A percentile compares a stretch with the other conserved stretches of the same genome.
phyloP scores from a whole-genome alignment of 2,797 vertebrate species.

The Myotis findleyi region DNA sequence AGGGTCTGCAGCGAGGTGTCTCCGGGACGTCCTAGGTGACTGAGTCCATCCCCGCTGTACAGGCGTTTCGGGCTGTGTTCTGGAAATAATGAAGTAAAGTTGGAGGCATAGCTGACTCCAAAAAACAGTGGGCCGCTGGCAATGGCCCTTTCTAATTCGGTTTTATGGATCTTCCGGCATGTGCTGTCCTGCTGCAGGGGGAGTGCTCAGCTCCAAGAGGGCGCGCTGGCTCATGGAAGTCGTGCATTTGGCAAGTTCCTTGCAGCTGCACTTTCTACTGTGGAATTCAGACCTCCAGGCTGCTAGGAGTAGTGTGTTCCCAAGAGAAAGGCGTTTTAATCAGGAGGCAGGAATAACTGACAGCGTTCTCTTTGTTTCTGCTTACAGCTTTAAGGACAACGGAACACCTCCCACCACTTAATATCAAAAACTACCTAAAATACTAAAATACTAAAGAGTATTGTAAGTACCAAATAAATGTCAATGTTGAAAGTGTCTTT shows the following conservation, averaged over 20 bases:
- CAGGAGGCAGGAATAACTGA: slow-evolving; percentile 9
- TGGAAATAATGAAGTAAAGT: background rate
- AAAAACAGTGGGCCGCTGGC: background rate
- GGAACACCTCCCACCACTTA: slow-evolving; percentile 14
- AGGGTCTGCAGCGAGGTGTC: background rate
- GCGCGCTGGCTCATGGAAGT: background rate
- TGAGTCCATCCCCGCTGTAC: fast-evolving
- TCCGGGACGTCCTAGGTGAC: background rate
- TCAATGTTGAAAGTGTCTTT: background rate
- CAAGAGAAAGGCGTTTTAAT: background rate
- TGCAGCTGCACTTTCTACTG: background rate
- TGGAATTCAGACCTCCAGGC: slow-evolving; percentile 13
- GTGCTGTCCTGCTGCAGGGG: background rate
- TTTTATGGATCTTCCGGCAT: background rate
- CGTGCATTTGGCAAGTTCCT: background rate
- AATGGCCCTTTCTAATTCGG: background rate
- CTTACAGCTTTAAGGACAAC: slow-evolving; percentile 61
- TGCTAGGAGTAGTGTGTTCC: background rate
- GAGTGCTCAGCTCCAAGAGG: background rate
- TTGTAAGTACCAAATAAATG: slow-evolving; percentile 64
- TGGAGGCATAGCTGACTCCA: background rate
- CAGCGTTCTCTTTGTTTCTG: slow-evolving; percentile 55
- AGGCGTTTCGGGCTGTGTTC: background rate
- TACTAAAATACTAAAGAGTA: slow-evolving; percentile 53
- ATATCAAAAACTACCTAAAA: slow-evolving; percentile 41